Evolutionary conservation across 2,113 vertebrate genomes (phyloP).

Genomic region (Xenopus tropicalis): UCB_Xtro_10.0 CM004445.2:26223501-26224000

Average conservation of each 20-base stretch:
- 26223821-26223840: constrained; percentile 93
- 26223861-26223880: constrained; percentile 94
- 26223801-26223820: constrained; percentile 70
- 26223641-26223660: constrained; percentile 61
- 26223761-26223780: constrained; percentile 17
- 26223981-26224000: too few species aligned
- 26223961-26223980: too few species aligned
- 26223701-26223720: constrained; percentile 63
- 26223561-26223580: constrained; percentile 64
- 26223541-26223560: constrained; percentile 48
- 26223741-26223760: constrained; percentile 51
- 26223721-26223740: constrained; percentile 62
- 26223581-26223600: constrained; percentile 57
- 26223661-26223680: not conserved
- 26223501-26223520: constrained; percentile 1
- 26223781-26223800: not conserved
- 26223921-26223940: constrained; percentile 78
- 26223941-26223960: not conserved
- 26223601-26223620: constrained; percentile 45
- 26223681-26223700: constrained; percentile 70
- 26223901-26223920: constrained; percentile 81
- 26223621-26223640: constrained; percentile 59
- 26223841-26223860: constrained; percentile 95
- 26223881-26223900: constrained; percentile 97
- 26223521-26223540: constrained; percentile 4